phyloP scores from a whole-genome alignment of 92 coral and sea anemone species.

The Isaurus tuberculatus region DNA sequence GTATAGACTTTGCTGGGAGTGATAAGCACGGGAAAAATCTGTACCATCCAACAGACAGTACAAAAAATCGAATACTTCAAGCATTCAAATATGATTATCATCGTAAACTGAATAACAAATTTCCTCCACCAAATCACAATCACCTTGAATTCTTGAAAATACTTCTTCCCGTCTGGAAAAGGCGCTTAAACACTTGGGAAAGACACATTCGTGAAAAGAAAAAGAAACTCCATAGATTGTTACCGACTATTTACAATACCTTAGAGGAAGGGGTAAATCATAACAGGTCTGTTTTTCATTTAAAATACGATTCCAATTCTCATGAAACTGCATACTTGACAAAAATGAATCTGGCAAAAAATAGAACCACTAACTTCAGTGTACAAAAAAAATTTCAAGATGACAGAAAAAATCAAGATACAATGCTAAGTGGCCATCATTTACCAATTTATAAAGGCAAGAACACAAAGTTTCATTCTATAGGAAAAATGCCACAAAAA shows the following conservation, averaged over 20 bases:
- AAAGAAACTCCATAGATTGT: not conserved
- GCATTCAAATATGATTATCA: not conserved
- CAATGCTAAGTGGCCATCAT: not conserved
- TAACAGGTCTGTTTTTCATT: not conserved
- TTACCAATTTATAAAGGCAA: not conserved
- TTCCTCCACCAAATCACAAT: not conserved
- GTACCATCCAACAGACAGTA: not conserved
- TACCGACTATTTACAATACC: not conserved
- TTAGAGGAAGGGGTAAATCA: not conserved
- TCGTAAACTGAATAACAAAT: not conserved
- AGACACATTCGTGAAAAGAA: not conserved
- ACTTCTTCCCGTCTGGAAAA: slow-evolving; percentile 8
- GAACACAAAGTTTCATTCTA: not conserved
- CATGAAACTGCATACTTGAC: not conserved
- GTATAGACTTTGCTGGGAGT: not conserved
- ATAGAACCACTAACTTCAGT: not conserved
- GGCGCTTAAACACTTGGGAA: slow-evolving; percentile 5
- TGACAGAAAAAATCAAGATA: not conserved
- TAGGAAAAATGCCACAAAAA: not conserved
- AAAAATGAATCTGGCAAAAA: not conserved
- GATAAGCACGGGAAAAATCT: not conserved
- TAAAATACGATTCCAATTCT: not conserved
- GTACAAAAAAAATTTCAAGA: not conserved
- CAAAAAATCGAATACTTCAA: not conserved
- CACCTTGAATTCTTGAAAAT: slow-evolving; percentile 11